These are phyloP conservation scores for Phragmatobia fuliginosa DNA, from an alignment of 2,888 invertebrate species.

Conservation along the genomic window DNA sequence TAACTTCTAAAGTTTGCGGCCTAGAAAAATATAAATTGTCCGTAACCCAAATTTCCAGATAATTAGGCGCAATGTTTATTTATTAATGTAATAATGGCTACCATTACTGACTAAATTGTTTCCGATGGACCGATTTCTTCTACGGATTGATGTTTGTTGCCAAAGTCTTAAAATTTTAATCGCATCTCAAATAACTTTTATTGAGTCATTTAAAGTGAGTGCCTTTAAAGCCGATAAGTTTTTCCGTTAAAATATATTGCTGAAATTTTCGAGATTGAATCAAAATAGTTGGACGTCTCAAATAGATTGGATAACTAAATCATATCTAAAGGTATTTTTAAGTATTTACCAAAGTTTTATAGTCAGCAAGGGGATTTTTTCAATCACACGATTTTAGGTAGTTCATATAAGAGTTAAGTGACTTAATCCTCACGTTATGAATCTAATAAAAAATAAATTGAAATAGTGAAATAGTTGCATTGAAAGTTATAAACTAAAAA, in stretches of 20 bases:
- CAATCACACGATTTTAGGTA: no score
- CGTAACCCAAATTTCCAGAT: constrained; percentile 35
- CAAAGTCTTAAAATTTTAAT: constrained; percentile 54
- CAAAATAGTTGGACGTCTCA: neutral
- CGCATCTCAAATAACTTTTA: constrained; percentile 43
- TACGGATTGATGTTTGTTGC: constrained; percentile 52
- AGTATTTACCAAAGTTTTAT: no score
- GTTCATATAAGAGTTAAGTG: no score
- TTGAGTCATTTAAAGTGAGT: constrained; percentile 31
- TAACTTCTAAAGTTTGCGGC: constrained; percentile 26
- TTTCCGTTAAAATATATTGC: constrained; percentile 19
- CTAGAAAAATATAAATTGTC: constrained; percentile 37
- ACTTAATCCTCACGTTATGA: no score
- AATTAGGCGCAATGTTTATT: constrained; percentile 47
- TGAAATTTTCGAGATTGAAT: constrained; percentile 1
- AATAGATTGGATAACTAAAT: no score
- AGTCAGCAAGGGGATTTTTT: no score
- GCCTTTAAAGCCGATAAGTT: constrained; percentile 21
- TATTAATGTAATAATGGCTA: constrained; percentile 47
- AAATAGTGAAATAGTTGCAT: neutral
- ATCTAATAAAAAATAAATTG: no score
- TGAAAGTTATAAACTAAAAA: neutral
- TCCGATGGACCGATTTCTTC: constrained; percentile 38
- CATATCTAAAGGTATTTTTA: no score
- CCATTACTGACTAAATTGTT: constrained; percentile 44